phyloP scores from a whole-genome alignment of 2,113 vertebrate genomes.

The Anolis sagrei region DNA sequence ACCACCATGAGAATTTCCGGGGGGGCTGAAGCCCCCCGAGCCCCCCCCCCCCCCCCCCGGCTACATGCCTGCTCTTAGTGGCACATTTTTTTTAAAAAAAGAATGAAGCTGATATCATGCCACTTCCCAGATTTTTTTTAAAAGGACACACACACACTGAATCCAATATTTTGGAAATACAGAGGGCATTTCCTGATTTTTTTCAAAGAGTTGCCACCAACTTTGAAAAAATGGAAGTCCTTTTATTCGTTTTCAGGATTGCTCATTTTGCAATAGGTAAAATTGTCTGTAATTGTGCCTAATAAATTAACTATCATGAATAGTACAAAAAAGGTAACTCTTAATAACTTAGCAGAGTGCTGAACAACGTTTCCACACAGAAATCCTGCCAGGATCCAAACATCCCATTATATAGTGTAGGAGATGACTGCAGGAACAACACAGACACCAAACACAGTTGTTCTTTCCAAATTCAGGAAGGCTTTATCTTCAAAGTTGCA shows the following conservation, averaged over 20 bases:
- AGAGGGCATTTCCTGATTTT: not conserved
- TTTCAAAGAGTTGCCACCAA: rapidly evolving
- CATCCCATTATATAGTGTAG: too few species aligned
- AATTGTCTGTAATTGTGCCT: not conserved
- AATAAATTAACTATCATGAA: not conserved
- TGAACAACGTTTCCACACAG: too few species aligned
- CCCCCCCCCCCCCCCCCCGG: too few species aligned
- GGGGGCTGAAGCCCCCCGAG: too few species aligned
- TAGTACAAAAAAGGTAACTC: not conserved
- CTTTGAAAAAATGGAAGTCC: not conserved
- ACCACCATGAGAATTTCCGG: too few species aligned
- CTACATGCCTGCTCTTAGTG: too few species aligned
- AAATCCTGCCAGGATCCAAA: too few species aligned
- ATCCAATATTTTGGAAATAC: not conserved
- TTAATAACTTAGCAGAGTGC: too few species aligned
- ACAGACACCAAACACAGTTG: too few species aligned
- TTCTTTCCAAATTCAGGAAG: too few species aligned
- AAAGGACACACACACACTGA: not conserved
- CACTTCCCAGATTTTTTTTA: not conserved
- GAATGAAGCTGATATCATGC: not conserved
- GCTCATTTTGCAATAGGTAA: not conserved
- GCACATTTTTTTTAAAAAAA: not conserved
- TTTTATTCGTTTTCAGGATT: not conserved
- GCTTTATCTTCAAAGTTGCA: too few species aligned
- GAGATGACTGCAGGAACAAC: too few species aligned